Evolutionary conservation across 2,888 invertebrate species (phyloP), one percentile per base, ranked within the genome.

Genomic region (Hirtodrosophila duncani): DNA sequence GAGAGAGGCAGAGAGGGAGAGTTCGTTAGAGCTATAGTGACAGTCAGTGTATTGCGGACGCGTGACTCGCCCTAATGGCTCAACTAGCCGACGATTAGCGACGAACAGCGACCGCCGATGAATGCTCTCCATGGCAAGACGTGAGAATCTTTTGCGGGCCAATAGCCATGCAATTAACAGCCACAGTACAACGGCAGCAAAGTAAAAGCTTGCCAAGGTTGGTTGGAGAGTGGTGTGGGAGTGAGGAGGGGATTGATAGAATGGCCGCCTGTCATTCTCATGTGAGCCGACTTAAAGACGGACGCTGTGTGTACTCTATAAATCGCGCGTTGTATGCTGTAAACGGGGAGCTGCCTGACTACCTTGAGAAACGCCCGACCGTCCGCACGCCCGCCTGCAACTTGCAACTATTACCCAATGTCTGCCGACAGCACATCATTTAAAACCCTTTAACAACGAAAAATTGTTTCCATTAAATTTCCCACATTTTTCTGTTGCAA

Each of bases 381-480:
- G n/a, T 18, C 39, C 17, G 13, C 13, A 14, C 20, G 21, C 30
- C 9, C 36, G 16, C 14, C 36, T 20, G 21, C 27, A 24, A 27
- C 13, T 11, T 17, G 27, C 11, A 29, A 29, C 39, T 39, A 17
- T 17, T 30, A 31, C 30, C 17, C 42, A 43, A 33, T 41, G 14
- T 8, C 20, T 11, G 11, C 11, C 23, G 42, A 23, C 24, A 18
- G 34, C 34, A 9, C 30, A 17, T 16, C 29, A 20, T 55, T 60
- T 55, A 48, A 62, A 66, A 65, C 48, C 36, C 65, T 51, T 63
- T 45, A 66, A 66, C 63, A 57, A 60, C 52, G 49, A 61, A 77
- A 62, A 77, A 68, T 68, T 65, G 65, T 71, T 74, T 65, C 75
- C 72, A 77, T 77, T 66, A 80, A 51, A 72, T 80, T 74, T 75